phyloP scores from a whole-genome alignment of 2,888 invertebrate genomes.

The Tipula lateralis region DNA sequence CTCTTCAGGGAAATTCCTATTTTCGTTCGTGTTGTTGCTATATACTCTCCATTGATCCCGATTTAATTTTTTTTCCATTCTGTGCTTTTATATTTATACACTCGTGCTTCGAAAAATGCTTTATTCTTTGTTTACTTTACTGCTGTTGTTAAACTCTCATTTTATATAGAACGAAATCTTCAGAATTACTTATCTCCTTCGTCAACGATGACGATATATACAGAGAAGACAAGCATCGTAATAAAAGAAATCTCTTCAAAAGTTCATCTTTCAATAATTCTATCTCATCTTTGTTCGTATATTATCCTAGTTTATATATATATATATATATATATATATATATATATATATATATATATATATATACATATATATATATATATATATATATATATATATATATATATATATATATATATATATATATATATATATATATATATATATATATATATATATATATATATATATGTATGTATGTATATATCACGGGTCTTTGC shows the following conservation, averaged over 20 bases:
- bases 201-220: neutral
- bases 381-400: neutral
- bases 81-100: neutral
- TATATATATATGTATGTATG: too few relatives aligned
- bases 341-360: too few relatives aligned
- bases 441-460: too few relatives aligned
- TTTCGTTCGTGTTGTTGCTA: neutral
- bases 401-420: neutral
- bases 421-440: neutral
- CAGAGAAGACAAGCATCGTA: neutral
- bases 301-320: neutral
- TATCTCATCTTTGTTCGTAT: neutral
- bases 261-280: neutral
- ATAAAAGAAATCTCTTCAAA: neutral
- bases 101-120: neutral
- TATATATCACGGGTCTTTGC: too few relatives aligned
- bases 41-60: neutral
- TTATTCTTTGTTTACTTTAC: neutral
- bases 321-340: neutral
- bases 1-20: neutral
- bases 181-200: neutral
- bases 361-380: neutral
- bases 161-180: neutral
- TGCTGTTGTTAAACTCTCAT: neutral
- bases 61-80: neutral